Evolutionary conservation across 2,797 vertebrate species (phyloP).

Genomic region (Pterois miles): DNA sequence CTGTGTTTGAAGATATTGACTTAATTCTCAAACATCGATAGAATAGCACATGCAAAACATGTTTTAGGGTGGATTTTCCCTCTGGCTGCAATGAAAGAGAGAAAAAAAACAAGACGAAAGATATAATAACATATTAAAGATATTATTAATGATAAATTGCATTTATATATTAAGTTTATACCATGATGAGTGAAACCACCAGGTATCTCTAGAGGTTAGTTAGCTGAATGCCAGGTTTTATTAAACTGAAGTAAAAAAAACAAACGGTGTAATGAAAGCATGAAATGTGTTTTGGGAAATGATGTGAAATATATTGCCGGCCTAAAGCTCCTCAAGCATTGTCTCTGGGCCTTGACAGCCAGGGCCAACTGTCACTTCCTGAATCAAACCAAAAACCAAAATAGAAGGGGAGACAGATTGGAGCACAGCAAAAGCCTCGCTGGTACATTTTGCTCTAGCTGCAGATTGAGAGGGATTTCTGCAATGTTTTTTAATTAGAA

Average conservation of each 20-base stretch:
- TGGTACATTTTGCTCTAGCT: background rate
- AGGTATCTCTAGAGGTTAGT: background rate
- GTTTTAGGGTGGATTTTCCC: background rate
- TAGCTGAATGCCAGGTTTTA: background rate
- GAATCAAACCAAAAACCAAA: slow-evolving; percentile 25
- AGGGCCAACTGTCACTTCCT: slow-evolving; percentile 19
- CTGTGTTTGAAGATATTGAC: background rate
- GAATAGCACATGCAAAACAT: background rate
- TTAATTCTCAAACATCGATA: background rate
- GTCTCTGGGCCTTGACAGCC: background rate
- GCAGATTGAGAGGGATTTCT: slow-evolving; percentile 4
- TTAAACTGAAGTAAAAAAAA: background rate
- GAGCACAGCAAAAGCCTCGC: background rate
- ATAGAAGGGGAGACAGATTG: slow-evolving; percentile 6
- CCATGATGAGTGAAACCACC: background rate
- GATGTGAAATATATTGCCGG: background rate
- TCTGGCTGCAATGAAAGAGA: background rate
- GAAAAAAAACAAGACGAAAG: background rate
- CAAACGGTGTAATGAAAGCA: background rate
- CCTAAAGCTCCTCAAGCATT: slow-evolving; percentile 2
- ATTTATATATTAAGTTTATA: background rate
- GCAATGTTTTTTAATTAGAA: background rate
- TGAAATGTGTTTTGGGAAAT: background rate
- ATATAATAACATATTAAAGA: background rate
- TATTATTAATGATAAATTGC: background rate